phyloP scores from a whole-genome alignment of 2,888 invertebrate genomes.

The Scaptomyza reducta region DNA sequence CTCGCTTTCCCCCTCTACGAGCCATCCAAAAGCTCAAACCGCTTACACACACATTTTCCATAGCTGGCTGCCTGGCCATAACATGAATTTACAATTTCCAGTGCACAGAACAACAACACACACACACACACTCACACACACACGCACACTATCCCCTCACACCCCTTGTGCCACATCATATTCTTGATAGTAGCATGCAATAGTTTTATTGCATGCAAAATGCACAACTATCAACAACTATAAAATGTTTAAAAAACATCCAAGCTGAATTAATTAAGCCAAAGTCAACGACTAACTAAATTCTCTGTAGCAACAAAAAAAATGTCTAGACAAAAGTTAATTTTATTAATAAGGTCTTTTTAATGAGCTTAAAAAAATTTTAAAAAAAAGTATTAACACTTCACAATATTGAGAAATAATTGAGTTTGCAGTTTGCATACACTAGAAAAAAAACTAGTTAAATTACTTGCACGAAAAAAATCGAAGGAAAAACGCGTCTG shows the following conservation, averaged over 20 bases:
- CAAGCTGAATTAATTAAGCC: background rate
- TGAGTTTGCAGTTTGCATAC: background rate
- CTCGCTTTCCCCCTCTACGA: slow-evolving; percentile 16
- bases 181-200: slow-evolving; percentile 70
- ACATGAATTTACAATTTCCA: slow-evolving; percentile 77
- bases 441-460: background rate
- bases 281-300: slow-evolving; percentile 5
- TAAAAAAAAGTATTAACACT: background rate
- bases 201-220: slow-evolving; percentile 75
- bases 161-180: slow-evolving; percentile 22
- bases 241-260: background rate
- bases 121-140: background rate
- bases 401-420: background rate
- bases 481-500: background rate
- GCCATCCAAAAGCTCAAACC: background rate
- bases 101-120: slow-evolving; percentile 53
- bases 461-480: background rate
- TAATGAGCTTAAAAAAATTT: background rate
- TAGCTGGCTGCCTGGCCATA: slow-evolving; percentile 49
- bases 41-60: slow-evolving; percentile 36
- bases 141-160: no score
- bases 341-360: background rate
- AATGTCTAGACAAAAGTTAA: background rate
- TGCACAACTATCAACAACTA: slow-evolving; percentile 29
- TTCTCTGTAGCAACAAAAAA: slow-evolving; percentile 20